Percentiles rank a stretch among this genome's conserved stretches.
Conservation (phyloP, 2,888 invertebrate species). For the Cremastinae sp. region DNA sequence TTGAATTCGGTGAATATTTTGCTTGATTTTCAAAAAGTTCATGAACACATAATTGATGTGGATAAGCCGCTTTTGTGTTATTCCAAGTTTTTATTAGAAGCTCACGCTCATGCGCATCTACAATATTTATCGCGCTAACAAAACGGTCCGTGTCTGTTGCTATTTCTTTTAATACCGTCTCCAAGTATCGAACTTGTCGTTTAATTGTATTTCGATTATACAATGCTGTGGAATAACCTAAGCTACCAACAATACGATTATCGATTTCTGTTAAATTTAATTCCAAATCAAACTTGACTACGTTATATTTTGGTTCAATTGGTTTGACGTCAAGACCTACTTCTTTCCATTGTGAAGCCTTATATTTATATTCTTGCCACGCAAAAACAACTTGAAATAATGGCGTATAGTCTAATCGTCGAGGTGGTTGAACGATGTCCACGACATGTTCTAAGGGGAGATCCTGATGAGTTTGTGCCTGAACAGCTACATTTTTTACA, state of each 20-base stretch:
- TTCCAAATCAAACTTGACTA: constrained; percentile 22
- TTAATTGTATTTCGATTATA: constrained; percentile 4
- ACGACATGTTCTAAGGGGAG: constrained; percentile 24
- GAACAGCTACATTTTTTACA: neutral
- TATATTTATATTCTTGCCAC: neutral
- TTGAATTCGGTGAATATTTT: neutral
- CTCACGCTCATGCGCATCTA: neutral
- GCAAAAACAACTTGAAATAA: constrained; percentile 22
- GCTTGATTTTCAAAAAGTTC: constrained; percentile 13
- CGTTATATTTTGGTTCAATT: neutral
- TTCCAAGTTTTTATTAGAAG: constrained; percentile 20
- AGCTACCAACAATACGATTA: neutral
- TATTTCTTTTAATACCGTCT: neutral
- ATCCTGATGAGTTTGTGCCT: constrained; percentile 25
- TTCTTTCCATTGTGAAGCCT: neutral
- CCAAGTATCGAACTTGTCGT: constrained; percentile 6
- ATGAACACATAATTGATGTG: neutral
- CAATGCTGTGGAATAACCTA: constrained; percentile 8
- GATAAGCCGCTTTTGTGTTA: constrained; percentile 1
- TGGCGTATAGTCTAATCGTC: constrained; percentile 13
- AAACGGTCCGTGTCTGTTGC: neutral
- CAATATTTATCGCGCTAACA: constrained; percentile 3
- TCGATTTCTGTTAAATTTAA: constrained; percentile 10
- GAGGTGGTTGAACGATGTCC: constrained; percentile 11
- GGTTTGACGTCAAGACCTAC: neutral